phyloP scores from a whole-genome alignment of 1,140 invertebrate species.

The Dendroctonus ponderosae region DNA sequence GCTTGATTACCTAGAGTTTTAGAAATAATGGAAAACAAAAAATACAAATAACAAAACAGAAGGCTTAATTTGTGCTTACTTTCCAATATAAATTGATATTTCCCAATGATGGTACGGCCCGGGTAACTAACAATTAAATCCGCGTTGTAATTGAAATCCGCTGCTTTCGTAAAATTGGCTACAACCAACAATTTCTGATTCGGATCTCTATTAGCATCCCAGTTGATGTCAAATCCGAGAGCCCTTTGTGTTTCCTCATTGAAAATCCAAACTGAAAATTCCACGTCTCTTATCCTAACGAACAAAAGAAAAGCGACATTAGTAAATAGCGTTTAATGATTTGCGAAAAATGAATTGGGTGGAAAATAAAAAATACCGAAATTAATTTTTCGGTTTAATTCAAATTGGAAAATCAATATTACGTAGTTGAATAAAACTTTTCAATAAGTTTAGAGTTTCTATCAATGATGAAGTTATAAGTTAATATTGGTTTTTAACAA shows the following conservation, averaged over 20 bases:
- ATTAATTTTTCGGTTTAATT: too few relatives aligned
- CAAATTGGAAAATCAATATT: too few relatives aligned
- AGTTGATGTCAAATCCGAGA: slow-evolving; percentile 68
- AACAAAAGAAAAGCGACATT: slow-evolving; percentile 9
- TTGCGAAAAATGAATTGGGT: background rate
- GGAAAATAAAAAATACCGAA: too few relatives aligned
- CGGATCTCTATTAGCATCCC: slow-evolving; percentile 80
- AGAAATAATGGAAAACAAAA: too few relatives aligned
- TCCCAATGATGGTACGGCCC: slow-evolving; percentile 65
- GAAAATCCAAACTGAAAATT: slow-evolving; percentile 60
- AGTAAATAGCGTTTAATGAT: too few relatives aligned
- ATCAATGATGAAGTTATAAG: too few relatives aligned
- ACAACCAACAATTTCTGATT: slow-evolving; percentile 63
- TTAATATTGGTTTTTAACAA: too few relatives aligned
- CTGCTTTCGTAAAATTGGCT: slow-evolving; percentile 54
- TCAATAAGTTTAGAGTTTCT: too few relatives aligned
- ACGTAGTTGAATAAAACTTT: too few relatives aligned
- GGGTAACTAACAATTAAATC: slow-evolving; percentile 69
- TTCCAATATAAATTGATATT: slow-evolving; percentile 58
- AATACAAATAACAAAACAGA: too few relatives aligned
- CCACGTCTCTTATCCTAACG: slow-evolving; percentile 69
- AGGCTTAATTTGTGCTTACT: slow-evolving; percentile 45
- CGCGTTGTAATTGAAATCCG: slow-evolving; percentile 60
- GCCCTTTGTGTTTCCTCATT: slow-evolving; percentile 60
- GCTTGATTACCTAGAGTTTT: too few relatives aligned